These are phyloP conservation scores for Coturnix japonica DNA, from an alignment of 2,113 vertebrate species.

Conservation along the genomic window DNA sequence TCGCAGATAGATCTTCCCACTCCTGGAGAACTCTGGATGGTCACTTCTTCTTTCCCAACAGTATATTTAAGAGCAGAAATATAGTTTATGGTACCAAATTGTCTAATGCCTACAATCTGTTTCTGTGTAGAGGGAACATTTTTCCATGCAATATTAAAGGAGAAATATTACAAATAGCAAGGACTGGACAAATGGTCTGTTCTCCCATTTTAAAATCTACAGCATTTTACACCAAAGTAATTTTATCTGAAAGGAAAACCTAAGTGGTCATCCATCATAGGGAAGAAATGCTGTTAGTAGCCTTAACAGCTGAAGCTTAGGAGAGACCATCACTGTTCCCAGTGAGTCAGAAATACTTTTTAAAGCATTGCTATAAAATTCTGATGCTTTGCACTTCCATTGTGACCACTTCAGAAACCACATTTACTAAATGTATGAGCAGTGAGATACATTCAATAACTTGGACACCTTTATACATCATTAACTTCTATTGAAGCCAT, in stretches of 20 bases:
- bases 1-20: background rate
- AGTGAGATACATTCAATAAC: background rate
- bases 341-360: background rate
- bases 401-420: background rate
- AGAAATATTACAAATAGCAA: constrained; percentile 33
- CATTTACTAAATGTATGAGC: background rate
- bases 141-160: background rate
- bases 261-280: constrained; percentile 44
- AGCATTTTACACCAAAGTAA: constrained; percentile 50
- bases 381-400: background rate
- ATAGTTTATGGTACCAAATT: background rate
- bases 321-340: background rate
- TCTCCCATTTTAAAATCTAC: constrained; percentile 34
- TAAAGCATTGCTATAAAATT: background rate
- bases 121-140: constrained; percentile 17
- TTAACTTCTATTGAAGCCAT: background rate
- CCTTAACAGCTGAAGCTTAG: background rate
- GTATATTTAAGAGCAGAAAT: constrained; percentile 15
- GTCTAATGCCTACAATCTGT: background rate
- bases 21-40: background rate
- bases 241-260: constrained; percentile 52
- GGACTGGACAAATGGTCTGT: background rate
- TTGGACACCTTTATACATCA: background rate
- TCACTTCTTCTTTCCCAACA: background rate
- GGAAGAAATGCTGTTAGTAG: background rate